A percentile compares a stretch with the other conserved stretches of the same genome.
Conservation (phyloP, 2,797 vertebrate species). For the Parotocinclus haroldoi region DNA sequence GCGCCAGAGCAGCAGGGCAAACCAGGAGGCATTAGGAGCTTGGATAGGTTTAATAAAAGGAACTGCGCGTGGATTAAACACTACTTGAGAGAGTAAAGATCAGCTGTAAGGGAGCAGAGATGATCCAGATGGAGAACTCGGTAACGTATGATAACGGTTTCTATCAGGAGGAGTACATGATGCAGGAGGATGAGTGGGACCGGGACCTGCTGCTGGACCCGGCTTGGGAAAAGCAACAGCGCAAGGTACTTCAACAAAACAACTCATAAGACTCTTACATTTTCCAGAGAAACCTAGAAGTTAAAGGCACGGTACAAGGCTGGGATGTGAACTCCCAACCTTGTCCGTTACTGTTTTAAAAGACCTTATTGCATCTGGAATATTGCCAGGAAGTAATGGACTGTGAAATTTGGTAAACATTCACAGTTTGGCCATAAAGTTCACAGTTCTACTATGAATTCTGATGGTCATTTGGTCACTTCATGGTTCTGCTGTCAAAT, state of each 20-base stretch:
- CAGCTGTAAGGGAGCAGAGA: conserved; percentile 38
- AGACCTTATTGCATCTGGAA: no score
- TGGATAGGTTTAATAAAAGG: neutral
- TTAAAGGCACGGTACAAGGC: no score
- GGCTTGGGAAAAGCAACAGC: conserved; percentile 97
- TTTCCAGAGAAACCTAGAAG: no score
- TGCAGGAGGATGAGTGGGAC: conserved; percentile 98
- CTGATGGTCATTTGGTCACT: no score
- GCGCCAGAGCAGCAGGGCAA: conserved; percentile 12
- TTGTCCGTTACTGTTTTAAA: no score
- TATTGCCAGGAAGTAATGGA: no score
- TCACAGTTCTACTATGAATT: no score
- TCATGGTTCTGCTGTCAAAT: no score
- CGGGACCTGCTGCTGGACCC: conserved; percentile 95
- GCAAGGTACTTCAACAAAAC: conserved; percentile 78
- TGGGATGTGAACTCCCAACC: no score
- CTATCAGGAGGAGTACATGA: conserved; percentile 88
- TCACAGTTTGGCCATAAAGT: no score
- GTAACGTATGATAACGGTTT: conserved; percentile 87
- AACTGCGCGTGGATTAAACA: neutral
- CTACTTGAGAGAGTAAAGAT: neutral
- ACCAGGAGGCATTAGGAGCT: neutral
- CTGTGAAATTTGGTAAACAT: no score
- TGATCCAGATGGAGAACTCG: conserved; percentile 84
- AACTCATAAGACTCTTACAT: no score